Base-by-base conservation (phyloP, 2,797 vertebrate species). In the Nothura maculosa region DNA sequence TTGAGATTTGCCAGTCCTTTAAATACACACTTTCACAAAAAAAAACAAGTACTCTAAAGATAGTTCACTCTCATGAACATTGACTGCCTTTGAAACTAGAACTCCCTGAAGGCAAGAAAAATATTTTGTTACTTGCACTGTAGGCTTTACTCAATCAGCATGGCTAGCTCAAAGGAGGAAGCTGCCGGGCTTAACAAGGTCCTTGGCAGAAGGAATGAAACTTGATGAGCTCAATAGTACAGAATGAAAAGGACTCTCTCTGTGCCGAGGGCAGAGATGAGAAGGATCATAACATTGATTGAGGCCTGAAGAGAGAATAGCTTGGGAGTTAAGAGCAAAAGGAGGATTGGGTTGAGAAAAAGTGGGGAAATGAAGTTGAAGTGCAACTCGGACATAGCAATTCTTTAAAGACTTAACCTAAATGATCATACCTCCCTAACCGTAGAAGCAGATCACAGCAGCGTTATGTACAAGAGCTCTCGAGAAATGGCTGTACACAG, bases 271-370 rank as follows among this genome's bases (percentile, higher is more conserved):
- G 32, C 43, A 74, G 54, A 89, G 75, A 82, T 67, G 64, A 90
- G 72, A 73, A 89, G 32, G 68, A 94, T 80, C 32, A 77, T 67
- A 75, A 74, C 77, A 80, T n/a, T 81, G 52, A 79, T 68, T 82
- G 57, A 77, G 61, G 48, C 36, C 92, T 5, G 2, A 70, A 64
- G 68, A 88, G 70, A 68, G 25, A 45, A 25, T 43, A 74, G 64
- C 12, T 38, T 80, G 20, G 17, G 61, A 82, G 36, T 73, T 90
- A 85, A 77, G 75, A 89, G 43, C 58, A 80, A 75, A 92, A 69
- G 38, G 67, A 58, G 38, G 9, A 24, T 60, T 81, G 81, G 58
- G 27, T 73, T 90, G 67, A 62, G 63, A 73, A 86, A 18, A 14
- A 79, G 21, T 64, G 28, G 72, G 52, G n/a, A 86, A 90, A 77